Evolutionary conservation across 2,113 vertebrate species (phyloP).

Genomic region (Micromys minutus): DNA sequence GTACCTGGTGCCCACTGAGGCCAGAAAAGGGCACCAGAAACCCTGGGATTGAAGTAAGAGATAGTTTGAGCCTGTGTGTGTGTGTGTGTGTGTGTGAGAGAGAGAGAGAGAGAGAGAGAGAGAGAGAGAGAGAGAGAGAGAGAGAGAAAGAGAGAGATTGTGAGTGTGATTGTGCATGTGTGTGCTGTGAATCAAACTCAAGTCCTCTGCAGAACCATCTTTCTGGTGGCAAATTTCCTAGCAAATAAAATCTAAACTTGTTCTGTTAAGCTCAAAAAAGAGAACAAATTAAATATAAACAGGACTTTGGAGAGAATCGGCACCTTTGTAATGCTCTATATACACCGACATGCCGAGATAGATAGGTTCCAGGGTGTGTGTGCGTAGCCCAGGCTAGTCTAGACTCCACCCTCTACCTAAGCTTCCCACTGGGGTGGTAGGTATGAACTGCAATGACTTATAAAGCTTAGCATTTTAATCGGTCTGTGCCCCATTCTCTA

Average conservation of each 20-base stretch:
- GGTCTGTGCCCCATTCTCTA: background rate
- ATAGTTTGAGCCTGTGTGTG: background rate
- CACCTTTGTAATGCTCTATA: background rate
- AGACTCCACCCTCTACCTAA: background rate
- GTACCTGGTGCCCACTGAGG: no score
- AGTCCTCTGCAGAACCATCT: background rate
- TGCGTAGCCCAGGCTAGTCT: background rate
- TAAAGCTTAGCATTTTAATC: background rate
- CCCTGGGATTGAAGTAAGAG: background rate
- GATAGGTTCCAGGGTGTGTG: background rate
- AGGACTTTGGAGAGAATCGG: background rate
- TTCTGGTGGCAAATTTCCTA: background rate
- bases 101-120: no score
- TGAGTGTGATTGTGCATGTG: background rate
- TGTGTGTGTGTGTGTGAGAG: background rate
- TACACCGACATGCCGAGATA: background rate
- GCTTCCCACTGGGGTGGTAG: background rate
- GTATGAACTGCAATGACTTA: no score
- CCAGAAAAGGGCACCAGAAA: background rate
- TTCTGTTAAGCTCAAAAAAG: slow-evolving; percentile 18
- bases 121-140: no score
- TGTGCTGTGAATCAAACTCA: background rate
- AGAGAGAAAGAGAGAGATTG: no score
- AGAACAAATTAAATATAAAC: slow-evolving; percentile 46
- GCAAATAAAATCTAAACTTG: background rate